Conservation (phyloP, 1,140 invertebrate species). For the Oryzaephilus surinamensis region DNA sequence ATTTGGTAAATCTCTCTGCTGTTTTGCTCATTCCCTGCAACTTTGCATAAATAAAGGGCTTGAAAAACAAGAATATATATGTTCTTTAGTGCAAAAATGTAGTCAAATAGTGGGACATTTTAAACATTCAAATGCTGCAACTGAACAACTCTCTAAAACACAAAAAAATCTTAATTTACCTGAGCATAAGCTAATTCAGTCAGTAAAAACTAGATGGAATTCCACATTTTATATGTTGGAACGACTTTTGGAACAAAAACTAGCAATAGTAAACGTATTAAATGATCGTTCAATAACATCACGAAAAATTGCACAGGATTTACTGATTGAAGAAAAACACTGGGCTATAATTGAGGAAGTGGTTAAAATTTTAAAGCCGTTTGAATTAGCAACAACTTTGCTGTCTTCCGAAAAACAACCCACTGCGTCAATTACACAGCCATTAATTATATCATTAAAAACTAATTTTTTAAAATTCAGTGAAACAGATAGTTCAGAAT, state of each 20-base stretch:
- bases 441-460: too few relatives aligned
- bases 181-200: neutral
- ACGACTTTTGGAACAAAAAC: constrained; percentile 9
- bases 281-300: neutral
- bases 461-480: too few relatives aligned
- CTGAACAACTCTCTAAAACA: neutral
- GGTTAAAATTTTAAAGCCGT: constrained; percentile 10
- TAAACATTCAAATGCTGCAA: neutral
- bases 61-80: too few relatives aligned
- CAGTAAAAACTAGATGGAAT: constrained; percentile 6
- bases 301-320: neutral
- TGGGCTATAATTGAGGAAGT: constrained; percentile 7
- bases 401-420: constrained; percentile 7
- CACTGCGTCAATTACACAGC: neutral
- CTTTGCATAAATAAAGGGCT: too few relatives aligned
- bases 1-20: too few relatives aligned
- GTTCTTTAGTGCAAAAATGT: neutral
- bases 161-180: neutral
- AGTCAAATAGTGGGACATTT: neutral
- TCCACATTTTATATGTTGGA: constrained; percentile 12
- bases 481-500: too few relatives aligned
- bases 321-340: constrained; percentile 3
- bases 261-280: constrained; percentile 3
- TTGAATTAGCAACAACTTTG: constrained; percentile 9
- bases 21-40: too few relatives aligned